Percentiles rank a stretch among this genome's conserved stretches.
Conservation (phyloP, 1,140 invertebrate genomes). For the Drosophila yakuba region DNA sequence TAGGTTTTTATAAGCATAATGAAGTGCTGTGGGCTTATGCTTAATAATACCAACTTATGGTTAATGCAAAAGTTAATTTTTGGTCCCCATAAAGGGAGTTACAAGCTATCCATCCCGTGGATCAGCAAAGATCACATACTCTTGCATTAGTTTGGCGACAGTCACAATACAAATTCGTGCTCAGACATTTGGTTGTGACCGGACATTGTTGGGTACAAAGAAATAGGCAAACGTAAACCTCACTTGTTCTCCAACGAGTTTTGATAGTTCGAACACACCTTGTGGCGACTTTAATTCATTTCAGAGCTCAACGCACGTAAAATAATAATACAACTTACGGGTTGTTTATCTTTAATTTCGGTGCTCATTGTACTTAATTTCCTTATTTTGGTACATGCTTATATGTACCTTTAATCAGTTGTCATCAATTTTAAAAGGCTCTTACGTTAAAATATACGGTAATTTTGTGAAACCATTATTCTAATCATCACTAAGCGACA, state of each 20-base stretch:
- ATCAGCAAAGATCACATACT: conserved; percentile 20
- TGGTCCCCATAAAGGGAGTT: conserved; percentile 30
- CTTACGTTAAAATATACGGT: neutral
- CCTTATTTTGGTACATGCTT: too few species aligned
- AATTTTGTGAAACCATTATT: neutral
- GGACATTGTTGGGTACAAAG: conserved; percentile 1
- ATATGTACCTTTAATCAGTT: too few species aligned
- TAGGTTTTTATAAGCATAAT: conserved; percentile 14
- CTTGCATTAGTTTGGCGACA: neutral
- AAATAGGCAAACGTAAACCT: neutral
- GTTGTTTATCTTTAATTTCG: neutral
- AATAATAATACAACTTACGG: conserved; percentile 17
- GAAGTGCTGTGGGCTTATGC: neutral
- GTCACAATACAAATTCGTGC: neutral
- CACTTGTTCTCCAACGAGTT: conserved; percentile 16
- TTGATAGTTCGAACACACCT: conserved; percentile 26
- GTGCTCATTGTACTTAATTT: too few species aligned
- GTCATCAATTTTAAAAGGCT: neutral
- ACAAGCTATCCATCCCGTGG: conserved; percentile 20
- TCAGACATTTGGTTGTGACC: neutral
- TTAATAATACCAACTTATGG: conserved; percentile 22
- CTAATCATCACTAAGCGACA: conserved; percentile 1
- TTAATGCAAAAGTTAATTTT: conserved; percentile 1
- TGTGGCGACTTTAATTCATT: conserved; percentile 9
- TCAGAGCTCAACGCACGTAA: conserved; percentile 1